Base-by-base conservation (phyloP, 1,140 invertebrate genomes). In the Cecropterus lyciades region DNA sequence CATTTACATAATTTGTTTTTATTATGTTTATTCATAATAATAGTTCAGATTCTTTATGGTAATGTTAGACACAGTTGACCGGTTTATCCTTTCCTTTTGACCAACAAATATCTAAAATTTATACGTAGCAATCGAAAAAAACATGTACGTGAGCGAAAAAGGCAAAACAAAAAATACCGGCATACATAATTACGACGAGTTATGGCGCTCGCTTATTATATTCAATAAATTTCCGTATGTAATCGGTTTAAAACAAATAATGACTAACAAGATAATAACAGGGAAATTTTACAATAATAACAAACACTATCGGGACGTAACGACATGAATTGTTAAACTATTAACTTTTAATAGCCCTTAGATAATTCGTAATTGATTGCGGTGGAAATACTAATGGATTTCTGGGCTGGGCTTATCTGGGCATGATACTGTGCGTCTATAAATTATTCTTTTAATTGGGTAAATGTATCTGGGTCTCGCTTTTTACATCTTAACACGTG, bases 371-470 rank as follows among this genome's bases (percentile, higher is more conserved):
- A 43, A 14, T 14, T 14, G 40, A 43, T 43, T 43, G 40, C 40
- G 10, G 40, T 43, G 5, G 5, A 14, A 43, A 14, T 43, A 14
- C 13, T 43, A 43, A 43, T 43, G 40, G 13, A 43, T 43, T 43
- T 43, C n/a, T 43, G 13, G 40, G 40, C 4, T 43, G 13, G n/a
- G n/a, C n/a, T 43, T 43, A 43, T 43, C 40, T 43, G 40, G 37
- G 13, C n/a, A 13, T 11, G 13, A 43, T 43, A 43, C 40, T 11
- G 33, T n/a, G 13, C 40, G 40, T 43, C 11, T 43, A 14, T 13
- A 14, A 14, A 43, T 14, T 14, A 14, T 43, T 14, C n/a, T 43
- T 1, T 13, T 43, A 43, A 43, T 43, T 43, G 6, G n/a, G 40
- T 43, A 3, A 13, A 43, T 13, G n/a, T 14, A 43, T 30, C 7